Conservation (phyloP, 2,888 invertebrate species). For the Noctua fimbriata region DNA sequence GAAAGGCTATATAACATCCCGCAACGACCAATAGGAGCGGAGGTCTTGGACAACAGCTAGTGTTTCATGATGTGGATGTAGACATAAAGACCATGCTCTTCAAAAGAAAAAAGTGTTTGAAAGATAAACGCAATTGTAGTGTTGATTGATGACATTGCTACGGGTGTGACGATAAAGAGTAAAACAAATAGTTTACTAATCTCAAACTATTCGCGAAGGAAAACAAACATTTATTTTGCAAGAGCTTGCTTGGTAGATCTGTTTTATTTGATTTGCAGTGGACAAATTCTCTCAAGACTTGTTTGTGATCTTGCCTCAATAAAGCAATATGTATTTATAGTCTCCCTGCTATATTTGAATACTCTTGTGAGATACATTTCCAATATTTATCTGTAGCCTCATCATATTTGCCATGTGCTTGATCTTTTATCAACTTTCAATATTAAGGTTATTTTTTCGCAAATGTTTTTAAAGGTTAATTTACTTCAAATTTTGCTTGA, state of each 20-base stretch:
- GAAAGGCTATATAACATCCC: no score
- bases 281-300: slow-evolving; percentile 8
- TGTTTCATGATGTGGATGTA: not conserved
- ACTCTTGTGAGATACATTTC: slow-evolving; percentile 13
- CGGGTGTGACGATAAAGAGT: not conserved
- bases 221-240: slow-evolving; percentile 1
- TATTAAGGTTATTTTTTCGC: not conserved
- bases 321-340: slow-evolving; percentile 28
- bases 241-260: not conserved
- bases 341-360: slow-evolving; percentile 28
- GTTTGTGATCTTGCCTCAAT: slow-evolving; percentile 7
- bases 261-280: slow-evolving; percentile 17
- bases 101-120: not conserved
- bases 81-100: not conserved
- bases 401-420: slow-evolving; percentile 36
- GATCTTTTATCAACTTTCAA: slow-evolving; percentile 13
- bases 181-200: slow-evolving; percentile 5
- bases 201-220: not conserved
- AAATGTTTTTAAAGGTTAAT: slow-evolving; percentile 23
- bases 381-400: slow-evolving; percentile 37
- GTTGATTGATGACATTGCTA: not conserved
- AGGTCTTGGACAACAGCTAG: no score
- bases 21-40: no score
- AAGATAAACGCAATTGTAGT: not conserved
- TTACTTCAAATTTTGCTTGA: slow-evolving; percentile 25